phyloP scores from a whole-genome alignment of 2,888 invertebrate genomes.

The Drosophila anomalata region DNA sequence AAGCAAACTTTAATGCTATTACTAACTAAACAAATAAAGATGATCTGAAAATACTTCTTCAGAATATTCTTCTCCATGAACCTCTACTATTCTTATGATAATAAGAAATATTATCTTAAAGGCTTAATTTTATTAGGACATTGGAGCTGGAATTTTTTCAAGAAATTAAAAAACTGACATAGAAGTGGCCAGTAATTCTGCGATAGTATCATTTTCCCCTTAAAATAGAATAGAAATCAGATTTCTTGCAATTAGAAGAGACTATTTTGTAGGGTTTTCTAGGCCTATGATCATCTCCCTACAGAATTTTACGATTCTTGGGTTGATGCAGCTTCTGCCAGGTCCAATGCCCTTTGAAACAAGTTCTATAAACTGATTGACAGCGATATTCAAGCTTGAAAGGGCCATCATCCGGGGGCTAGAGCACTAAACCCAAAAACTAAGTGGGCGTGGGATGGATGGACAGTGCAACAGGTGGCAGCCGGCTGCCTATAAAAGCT shows the following conservation, averaged over 20 bases:
- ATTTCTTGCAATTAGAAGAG: neutral
- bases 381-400: conserved; percentile 36
- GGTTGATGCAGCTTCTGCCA: conserved; percentile 12
- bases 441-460: conserved; percentile 55
- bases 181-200: too few relatives aligned
- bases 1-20: neutral
- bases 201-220: too few relatives aligned
- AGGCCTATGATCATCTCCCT: neutral
- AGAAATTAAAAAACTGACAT: too few relatives aligned
- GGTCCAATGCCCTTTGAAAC: conserved; percentile 50
- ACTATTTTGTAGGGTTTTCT: neutral
- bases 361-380: conserved; percentile 61
- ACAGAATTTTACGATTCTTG: neutral
- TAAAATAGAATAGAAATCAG: neutral
- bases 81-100: neutral
- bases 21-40: neutral
- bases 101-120: too few relatives aligned
- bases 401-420: conserved; percentile 32
- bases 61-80: neutral
- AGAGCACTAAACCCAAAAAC: conserved; percentile 40
- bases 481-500: conserved; percentile 57
- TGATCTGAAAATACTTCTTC: neutral
- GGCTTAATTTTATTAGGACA: too few relatives aligned
- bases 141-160: too few relatives aligned
- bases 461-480: conserved; percentile 33